Evolutionary conservation across 2,888 invertebrate genomes (phyloP), one percentile per base, ranked within the genome.

Genomic region (Pachycephus smyrnensis): DNA sequence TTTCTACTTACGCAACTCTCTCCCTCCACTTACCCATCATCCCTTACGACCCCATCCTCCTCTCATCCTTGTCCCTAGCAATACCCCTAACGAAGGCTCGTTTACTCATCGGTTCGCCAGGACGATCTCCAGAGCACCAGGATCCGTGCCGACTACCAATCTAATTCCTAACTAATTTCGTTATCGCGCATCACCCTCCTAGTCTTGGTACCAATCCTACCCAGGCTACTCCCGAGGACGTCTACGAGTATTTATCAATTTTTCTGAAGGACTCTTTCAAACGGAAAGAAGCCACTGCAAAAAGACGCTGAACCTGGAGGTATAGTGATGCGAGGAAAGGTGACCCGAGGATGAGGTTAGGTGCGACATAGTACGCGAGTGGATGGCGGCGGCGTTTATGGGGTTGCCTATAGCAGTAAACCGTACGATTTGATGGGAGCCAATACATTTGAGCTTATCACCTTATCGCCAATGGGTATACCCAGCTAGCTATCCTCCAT

Each of bases 391-490:
- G 84, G 86, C 88, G 87, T 89, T 90, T 88, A 89, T 88, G 88
- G 88, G 86, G 84, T 86, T 82, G 87, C 83, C 87, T 86, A 85
- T 89, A 86, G 86, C 87, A 87, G 88, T 90, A 89, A 90, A 90
- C 84, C 89, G 90, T 87, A 84, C 89, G 88, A 91, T 90, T 90
- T 90, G 90, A 91, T 91, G 89, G 89, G 86, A 89, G 85, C 89
- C 91, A 91, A 91, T 91, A 90, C 89, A 91, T 91, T 91, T 87
- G 87, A 90, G 91, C 90, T 91, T 91, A 91, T 91, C 91, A 90
- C 89, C 90, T 91, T 90, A 91, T 91, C 90, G 89, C 87, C 88
- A 88, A 88, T 88, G 86, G 87, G 83, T 88, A 88, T 86, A 87
- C 81, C 86, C 77, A 81, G 88, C 85, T 84, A 83, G 84, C 85